Evolutionary conservation across 2,888 invertebrate species (phyloP), one percentile per base, ranked within the genome.

Genomic region (Allacma fusca): DNA sequence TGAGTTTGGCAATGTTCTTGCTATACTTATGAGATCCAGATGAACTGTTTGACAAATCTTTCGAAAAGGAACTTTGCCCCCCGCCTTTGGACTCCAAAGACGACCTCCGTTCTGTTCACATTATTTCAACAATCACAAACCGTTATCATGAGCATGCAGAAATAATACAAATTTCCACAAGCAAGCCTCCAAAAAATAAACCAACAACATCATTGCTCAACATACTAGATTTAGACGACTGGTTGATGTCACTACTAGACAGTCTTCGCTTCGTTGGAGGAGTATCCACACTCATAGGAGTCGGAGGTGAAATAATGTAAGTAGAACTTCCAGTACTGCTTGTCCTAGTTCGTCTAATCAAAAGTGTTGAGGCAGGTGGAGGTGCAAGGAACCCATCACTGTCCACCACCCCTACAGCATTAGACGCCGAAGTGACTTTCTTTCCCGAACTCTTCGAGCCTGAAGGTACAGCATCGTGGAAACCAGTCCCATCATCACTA

Each of bases 331-430:
- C 81, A 24, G 80, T 76, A 62, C 79, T 80, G 59, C 76, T 79
- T 5, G 75, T 76, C 12, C 80, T 50, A 12, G 81, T 78, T 68
- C 80, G 34, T 68, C 80, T 40, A 59, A 81, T 77, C 7, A 81
- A 62, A 4, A 81, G 71, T 13, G 81, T 80, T 19, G 81, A 80
- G 0, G 80, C 80, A 16, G 81, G 81, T n/a, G 81, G 81, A 16
- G 81, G 81, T 19, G 81, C 29, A 50, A 80, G 57, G 70, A 81
- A 81, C 23, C 77, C 80, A 26, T 80, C 79, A 59, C 75, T 79
- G 28, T 81, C 50, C 50, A 19, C n/a, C 2, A 50, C 50, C 2
- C 9, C 50, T 9, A 50, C n/a, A 50, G 50, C 50, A 2, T 5
- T 1, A 9, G 50, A n/a, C 16, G n/a, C 19, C n/a, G 50, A n/a